A percentile compares a stretch with the other conserved stretches of the same genome.
These are phyloP conservation scores for Cairina moschata DNA, from an alignment of 2,113 vertebrate genomes.

Conservation along the genomic window DNA sequence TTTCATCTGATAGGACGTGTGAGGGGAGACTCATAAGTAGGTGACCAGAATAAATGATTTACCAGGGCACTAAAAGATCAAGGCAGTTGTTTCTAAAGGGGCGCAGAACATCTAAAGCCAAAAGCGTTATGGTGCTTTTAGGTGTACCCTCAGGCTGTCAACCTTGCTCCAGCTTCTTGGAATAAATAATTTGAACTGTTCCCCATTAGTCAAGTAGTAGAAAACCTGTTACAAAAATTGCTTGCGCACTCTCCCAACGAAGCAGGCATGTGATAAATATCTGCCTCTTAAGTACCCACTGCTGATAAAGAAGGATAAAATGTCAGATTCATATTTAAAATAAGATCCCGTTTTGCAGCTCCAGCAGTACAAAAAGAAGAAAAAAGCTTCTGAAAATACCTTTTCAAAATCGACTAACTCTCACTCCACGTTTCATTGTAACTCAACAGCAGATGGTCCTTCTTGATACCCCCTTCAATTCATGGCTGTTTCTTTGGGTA, in stretches of 20 bases:
- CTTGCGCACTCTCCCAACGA: not conserved
- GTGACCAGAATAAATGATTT: constrained; percentile 52
- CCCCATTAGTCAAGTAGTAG: not conserved
- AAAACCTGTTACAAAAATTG: constrained; percentile 24
- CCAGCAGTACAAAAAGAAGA: not conserved
- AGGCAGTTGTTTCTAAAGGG: constrained; percentile 10
- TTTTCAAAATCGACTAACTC: not conserved
- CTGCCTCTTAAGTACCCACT: not conserved
- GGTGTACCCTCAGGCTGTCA: constrained; percentile 14
- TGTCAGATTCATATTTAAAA: not conserved
- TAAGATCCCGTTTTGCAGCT: not conserved
- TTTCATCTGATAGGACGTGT: not conserved
- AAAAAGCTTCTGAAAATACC: constrained; percentile 2
- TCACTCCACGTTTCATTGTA: not conserved
- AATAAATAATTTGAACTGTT: not conserved
- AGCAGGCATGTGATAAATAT: not conserved
- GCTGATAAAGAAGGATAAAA: not conserved
- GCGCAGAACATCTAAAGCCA: constrained; percentile 24
- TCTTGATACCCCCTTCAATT: not conserved
- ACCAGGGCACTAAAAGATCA: constrained; percentile 63
- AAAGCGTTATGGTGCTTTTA: not conserved
- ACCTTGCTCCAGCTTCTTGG: constrained; percentile 1
- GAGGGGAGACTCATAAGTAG: not conserved
- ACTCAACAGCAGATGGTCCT: not conserved
- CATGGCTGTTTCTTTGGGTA: not conserved